Base-by-base conservation (phyloP, 1,140 invertebrate genomes). In the Nasonia giraulti region DNA sequence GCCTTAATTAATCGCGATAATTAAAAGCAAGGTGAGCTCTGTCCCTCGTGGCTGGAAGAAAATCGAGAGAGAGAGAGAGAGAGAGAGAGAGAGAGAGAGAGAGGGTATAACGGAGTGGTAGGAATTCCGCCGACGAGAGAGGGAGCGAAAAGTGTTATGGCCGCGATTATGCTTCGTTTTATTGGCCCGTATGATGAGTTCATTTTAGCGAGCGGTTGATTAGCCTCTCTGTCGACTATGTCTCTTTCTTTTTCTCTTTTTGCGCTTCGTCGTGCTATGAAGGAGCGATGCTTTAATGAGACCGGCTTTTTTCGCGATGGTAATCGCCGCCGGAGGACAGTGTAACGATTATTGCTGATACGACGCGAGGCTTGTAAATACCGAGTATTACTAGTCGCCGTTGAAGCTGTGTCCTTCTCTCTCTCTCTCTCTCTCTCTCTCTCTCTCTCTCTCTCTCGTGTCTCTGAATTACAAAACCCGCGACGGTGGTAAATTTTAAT, bases 1-100 rank as follows among this genome's bases (percentile, higher is more conserved):
- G 87, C 86, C 89, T 92, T 91, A 92, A 91, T 91, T 92, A 91
- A 91, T 91, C 87, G 88, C 88, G 92, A 91, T 92, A 91, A 92
- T 92, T 91, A 91, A 92, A 91, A 92, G 89, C 87, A 90, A 90
- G 88, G 74, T 50, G 74, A 47, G 74, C 74, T 82, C 33, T 62
- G 66, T 82, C 71, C 71, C 80, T 23, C 10, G 71, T 62, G 80
- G 31, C 8, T 75, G 20, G 20, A 73, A 82, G 85, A 69, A 83
- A 74, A 87, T 62, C 55, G 55, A 62, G 55, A 55, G 50, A 55
- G 47, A 50, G 10, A 62, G 55, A 55, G 69, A 44, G 77, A n/a
- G 55, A 62, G 55, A 55, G 50, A 55, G 47, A 50, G 55, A 62
- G 55, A 55, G 50, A 55, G 47, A 50, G 10, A 62, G 55, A 55